Conservation (phyloP, 2,113 vertebrate genomes). For the Ceuthmochares aereus region DNA sequence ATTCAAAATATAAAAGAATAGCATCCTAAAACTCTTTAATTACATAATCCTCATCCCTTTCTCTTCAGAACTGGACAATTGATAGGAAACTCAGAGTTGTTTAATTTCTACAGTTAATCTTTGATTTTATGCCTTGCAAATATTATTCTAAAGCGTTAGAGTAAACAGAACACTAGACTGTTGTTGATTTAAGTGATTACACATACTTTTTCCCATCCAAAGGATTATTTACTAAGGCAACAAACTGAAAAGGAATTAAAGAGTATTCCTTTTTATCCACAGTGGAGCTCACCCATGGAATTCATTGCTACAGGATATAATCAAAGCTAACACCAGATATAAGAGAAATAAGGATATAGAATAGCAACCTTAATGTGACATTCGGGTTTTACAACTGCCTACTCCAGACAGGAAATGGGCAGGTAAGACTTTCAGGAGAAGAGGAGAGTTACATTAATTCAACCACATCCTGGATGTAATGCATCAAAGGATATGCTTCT, state of each 20-base stretch:
- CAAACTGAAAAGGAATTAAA: constrained; percentile 30
- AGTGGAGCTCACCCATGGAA: neutral
- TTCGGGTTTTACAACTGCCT: constrained; percentile 16
- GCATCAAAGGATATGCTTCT: neutral
- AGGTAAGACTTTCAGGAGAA: constrained; percentile 22
- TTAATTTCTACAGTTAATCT: constrained; percentile 47
- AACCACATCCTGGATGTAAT: constrained; percentile 22
- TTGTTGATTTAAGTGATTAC: constrained; percentile 69
- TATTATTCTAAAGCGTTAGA: constrained; percentile 54
- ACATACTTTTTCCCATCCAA: constrained; percentile 56
- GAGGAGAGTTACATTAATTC: constrained; percentile 12
- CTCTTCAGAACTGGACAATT: constrained; percentile 25
- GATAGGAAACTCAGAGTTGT: constrained; percentile 32
- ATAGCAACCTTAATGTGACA: constrained; percentile 19
- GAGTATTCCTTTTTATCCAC: constrained; percentile 12
- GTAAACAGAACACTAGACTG: constrained; percentile 51
- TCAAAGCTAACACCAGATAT: neutral
- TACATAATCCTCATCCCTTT: neutral
- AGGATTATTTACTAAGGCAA: constrained; percentile 54
- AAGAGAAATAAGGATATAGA: neutral
- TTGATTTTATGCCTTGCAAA: constrained; percentile 50
- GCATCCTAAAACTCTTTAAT: neutral
- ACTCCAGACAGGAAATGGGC: neutral
- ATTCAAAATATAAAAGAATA: neutral
- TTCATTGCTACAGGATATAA: constrained; percentile 20